Conservation (phyloP, 2,888 invertebrate genomes). For the Eumacrocentrus americanus region DNA sequence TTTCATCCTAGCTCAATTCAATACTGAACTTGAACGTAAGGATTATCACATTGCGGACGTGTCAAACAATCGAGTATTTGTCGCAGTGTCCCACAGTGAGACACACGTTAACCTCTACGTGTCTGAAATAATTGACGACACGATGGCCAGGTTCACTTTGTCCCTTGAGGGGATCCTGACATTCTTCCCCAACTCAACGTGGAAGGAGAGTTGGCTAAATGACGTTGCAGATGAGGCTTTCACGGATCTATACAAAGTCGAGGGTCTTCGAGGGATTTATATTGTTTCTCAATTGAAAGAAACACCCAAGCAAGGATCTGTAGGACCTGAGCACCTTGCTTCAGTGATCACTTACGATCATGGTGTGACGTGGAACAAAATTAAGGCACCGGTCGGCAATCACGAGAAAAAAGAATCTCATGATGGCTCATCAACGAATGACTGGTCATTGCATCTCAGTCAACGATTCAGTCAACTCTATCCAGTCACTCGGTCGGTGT, state of each 20-base stretch:
- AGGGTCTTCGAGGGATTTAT: conserved; percentile 86
- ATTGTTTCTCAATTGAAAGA: conserved; percentile 81
- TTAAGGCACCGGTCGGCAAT: conserved; percentile 75
- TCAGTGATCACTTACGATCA: conserved; percentile 87
- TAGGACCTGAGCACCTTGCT: conserved; percentile 77
- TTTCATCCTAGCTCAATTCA: conserved; percentile 78
- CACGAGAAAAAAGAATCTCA: conserved; percentile 57
- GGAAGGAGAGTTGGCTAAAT: conserved; percentile 81
- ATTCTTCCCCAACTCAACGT: conserved; percentile 82
- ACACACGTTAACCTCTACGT: conserved; percentile 80
- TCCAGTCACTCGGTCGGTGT: conserved; percentile 78
- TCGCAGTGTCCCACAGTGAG: conserved; percentile 81
- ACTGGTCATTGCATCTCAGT: conserved; percentile 85
- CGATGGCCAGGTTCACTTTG: conserved; percentile 71
- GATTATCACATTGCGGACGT: conserved; percentile 87
- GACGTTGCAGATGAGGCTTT: conserved; percentile 81
- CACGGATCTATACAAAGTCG: conserved; percentile 86
- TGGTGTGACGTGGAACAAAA: conserved; percentile 81
- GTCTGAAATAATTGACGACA: conserved; percentile 72
- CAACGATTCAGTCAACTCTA: conserved; percentile 85
- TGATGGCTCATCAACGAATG: conserved; percentile 64
- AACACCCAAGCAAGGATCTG: conserved; percentile 61
- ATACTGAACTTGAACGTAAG: conserved; percentile 68
- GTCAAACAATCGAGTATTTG: conserved; percentile 78
- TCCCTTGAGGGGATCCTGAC: conserved; percentile 83